A percentile compares a stretch with the other conserved stretches of the same genome.
phyloP scores from a whole-genome alignment of 2,113 vertebrate genomes.

The Poicephalus gulielmi region DNA sequence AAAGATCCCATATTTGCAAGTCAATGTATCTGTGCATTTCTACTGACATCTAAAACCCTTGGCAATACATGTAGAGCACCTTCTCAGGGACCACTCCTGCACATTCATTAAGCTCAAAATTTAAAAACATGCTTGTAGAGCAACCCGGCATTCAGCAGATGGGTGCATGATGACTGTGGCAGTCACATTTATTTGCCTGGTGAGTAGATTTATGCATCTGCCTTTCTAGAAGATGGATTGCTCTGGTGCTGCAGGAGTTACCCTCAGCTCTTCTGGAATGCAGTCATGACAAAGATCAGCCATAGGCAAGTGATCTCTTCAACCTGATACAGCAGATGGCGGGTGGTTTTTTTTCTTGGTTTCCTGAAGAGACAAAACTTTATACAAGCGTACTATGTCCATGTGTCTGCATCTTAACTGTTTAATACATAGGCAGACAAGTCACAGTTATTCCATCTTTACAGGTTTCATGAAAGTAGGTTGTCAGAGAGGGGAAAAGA shows the following conservation, averaged over 20 bases:
- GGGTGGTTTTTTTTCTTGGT: neutral
- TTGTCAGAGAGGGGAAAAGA: neutral
- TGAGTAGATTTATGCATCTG: neutral
- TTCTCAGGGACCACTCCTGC: neutral
- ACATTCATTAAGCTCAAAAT: neutral
- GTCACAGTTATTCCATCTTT: neutral
- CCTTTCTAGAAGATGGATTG: neutral
- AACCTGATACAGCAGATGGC: neutral
- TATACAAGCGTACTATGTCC: neutral
- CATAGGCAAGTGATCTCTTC: neutral
- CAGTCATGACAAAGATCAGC: neutral
- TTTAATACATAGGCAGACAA: neutral
- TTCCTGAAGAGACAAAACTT: neutral
- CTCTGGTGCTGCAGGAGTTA: neutral
- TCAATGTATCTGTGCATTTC: neutral
- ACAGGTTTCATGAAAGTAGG: neutral
- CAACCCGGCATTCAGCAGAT: neutral
- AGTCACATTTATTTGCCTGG: rapidly evolving
- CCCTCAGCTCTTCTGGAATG: neutral
- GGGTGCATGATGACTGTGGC: neutral
- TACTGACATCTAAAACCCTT: neutral
- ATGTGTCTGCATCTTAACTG: neutral
- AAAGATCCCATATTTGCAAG: neutral
- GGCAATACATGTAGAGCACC: neutral
- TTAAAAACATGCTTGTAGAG: neutral